Evolutionary conservation across 2,797 vertebrate genomes (phyloP), one percentile per base, ranked within the genome.

Genomic region (Rhincodon typus): DNA sequence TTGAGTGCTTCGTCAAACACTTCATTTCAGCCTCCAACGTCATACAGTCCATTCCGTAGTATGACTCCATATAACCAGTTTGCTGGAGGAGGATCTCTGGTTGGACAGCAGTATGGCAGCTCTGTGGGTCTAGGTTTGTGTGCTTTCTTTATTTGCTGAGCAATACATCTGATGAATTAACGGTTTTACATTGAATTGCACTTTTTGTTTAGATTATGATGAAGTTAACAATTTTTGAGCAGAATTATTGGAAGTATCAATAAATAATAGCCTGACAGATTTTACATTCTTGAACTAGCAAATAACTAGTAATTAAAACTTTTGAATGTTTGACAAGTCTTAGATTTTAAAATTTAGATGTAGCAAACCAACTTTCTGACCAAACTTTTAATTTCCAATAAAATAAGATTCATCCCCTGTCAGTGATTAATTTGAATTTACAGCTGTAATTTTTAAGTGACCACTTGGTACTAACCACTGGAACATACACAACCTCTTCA

Each of bases 31-130:
- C 97, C 98, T 67, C 98, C 98, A 96, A 98, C 98, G 97, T 97
- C 98, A 96, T 98, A 98, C 97, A 99, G 98, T 97, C 98, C 98
- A 1, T 97, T 98, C 96, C 97, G 98, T 97, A 98, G 98, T 97
- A 98, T 99, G 97, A 98, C 98, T 0, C 96, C 98, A 70, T 99
- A 98, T 96, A 98, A 98, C 97, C 99, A 98, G 96, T 98, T 99
- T 84, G 98, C 98, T 77, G 98, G 98, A 97, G 98, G 97, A 97
- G 98, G 97, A 97, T 98, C 99, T 96, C 97, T 99, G 94, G 98
- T 99, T 96, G 98, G 97, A 97, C 99, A 99, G 96, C 99, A 99
- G 96, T 99, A 99, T 69, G 98, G 98, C 69, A 98, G 98, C 66
- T 98, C 98, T 0, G 96, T 99, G 96, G 98, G 99, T 95, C 97